A percentile compares a stretch with the other conserved stretches of the same genome.
Evolutionary conservation across 2,888 invertebrate species (phyloP).

Genomic region (Falcaria lacertinaria): DNA sequence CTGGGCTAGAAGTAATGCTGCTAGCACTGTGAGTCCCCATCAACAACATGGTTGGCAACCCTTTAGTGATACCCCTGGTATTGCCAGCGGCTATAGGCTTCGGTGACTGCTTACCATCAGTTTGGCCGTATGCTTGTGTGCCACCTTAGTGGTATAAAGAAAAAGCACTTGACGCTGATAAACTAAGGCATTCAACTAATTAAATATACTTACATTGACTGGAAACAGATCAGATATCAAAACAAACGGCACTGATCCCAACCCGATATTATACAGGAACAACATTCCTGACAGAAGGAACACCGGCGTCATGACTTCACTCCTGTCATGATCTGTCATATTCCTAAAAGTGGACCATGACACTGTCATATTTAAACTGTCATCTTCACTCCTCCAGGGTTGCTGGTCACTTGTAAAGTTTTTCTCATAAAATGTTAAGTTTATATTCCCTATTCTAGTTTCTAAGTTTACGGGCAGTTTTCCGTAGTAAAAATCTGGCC

Average conservation of each 20-base stretch:
- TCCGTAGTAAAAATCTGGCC: constrained; percentile 43
- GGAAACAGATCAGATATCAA: constrained; percentile 66
- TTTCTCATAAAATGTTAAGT: constrained; percentile 12
- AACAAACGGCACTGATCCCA: constrained; percentile 73
- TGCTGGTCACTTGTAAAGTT: constrained; percentile 23
- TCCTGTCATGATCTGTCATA: constrained; percentile 14
- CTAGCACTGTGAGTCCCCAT: too few species aligned
- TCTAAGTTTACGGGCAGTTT: background rate
- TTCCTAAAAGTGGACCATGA: constrained; percentile 11
- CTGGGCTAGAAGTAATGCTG: too few species aligned
- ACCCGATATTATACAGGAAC: constrained; percentile 68
- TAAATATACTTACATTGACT: constrained; percentile 54
- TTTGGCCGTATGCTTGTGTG: too few species aligned
- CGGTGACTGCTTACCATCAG: too few species aligned
- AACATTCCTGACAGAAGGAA: constrained; percentile 55
- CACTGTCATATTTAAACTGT: background rate
- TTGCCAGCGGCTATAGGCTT: too few species aligned
- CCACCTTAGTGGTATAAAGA: too few species aligned
- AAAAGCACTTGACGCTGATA: too few species aligned
- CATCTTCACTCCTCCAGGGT: background rate
- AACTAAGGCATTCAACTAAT: too few species aligned
- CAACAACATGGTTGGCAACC: too few species aligned
- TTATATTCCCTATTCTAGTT: background rate
- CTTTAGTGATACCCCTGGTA: too few species aligned
- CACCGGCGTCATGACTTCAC: constrained; percentile 39